These are phyloP conservation scores for Hyles lineata DNA, from an alignment of 2,888 invertebrate genomes.

Conservation along the genomic window DNA sequence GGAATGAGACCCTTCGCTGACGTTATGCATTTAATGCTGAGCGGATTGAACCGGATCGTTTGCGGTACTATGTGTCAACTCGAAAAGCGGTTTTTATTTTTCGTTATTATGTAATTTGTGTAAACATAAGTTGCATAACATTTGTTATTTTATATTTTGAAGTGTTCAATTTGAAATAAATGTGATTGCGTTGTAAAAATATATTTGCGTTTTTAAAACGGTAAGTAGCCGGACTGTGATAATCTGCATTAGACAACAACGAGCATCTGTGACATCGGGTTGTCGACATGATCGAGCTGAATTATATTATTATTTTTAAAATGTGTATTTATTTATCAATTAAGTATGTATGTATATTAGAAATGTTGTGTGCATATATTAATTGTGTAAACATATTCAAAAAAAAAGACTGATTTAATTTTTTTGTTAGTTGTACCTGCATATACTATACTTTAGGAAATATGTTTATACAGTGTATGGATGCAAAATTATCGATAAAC, in stretches of 20 bases:
- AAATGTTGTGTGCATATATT: too few relatives aligned
- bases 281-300: slow-evolving; percentile 9
- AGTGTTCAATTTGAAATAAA: background rate
- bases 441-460: too few relatives aligned
- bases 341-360: background rate
- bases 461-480: too few relatives aligned
- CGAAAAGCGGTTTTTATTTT: slow-evolving; percentile 28
- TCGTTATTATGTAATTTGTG: slow-evolving; percentile 1
- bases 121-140: slow-evolving; percentile 13
- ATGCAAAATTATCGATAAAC: too few relatives aligned
- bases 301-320: background rate
- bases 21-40: slow-evolving; percentile 63
- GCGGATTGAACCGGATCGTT: slow-evolving; percentile 74
- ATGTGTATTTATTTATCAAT: background rate
- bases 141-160: background rate
- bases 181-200: slow-evolving; percentile 2
- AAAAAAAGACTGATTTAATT: too few relatives aligned
- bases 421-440: too few relatives aligned
- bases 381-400: too few relatives aligned
- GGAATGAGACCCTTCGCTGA: slow-evolving; percentile 55
- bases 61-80: slow-evolving; percentile 51
- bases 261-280: background rate
- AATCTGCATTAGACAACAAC: background rate
- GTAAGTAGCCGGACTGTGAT: slow-evolving; percentile 18
- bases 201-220: background rate